These are phyloP conservation scores for Drosophila serrata DNA, from an alignment of 1,140 invertebrate genomes.

Conservation along the genomic window DNA sequence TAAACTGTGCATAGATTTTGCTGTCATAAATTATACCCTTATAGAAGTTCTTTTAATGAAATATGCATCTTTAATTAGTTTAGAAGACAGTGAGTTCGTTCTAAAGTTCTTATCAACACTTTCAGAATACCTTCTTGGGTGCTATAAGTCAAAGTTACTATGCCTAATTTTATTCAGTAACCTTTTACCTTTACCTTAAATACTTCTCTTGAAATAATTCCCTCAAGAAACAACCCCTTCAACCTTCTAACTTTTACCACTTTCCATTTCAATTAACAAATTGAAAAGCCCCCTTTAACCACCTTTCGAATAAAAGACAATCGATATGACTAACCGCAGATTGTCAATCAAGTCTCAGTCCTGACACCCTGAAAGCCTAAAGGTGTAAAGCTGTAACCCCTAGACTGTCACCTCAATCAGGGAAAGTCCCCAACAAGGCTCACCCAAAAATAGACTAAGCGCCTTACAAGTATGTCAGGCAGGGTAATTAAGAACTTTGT, in stretches of 20 bases:
- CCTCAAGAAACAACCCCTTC: not conserved
- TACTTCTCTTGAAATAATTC: not conserved
- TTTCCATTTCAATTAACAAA: constrained; percentile 48
- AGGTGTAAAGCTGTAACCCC: not conserved
- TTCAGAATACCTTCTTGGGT: not conserved
- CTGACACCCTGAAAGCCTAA: constrained; percentile 28
- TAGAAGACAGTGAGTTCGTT: not conserved
- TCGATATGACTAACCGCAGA: constrained; percentile 22
- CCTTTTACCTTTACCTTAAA: not conserved
- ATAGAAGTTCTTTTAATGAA: too few relatives aligned
- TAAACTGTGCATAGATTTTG: not conserved
- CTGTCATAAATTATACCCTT: too few relatives aligned
- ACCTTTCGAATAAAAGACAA: not conserved
- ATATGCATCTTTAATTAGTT: too few relatives aligned
- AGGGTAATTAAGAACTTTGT: constrained; percentile 29
- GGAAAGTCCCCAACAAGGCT: not conserved
- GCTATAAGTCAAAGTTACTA: not conserved
- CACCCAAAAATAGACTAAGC: constrained; percentile 27
- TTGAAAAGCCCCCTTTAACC: not conserved
- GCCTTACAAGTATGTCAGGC: constrained; percentile 24
- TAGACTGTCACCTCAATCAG: constrained; percentile 33
- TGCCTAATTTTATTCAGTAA: not conserved
- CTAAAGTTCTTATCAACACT: not conserved
- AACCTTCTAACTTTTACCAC: not conserved
- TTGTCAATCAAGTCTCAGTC: constrained; percentile 5